Conservation (phyloP, 2,113 vertebrate species). For the Etheostoma cragini region DNA sequence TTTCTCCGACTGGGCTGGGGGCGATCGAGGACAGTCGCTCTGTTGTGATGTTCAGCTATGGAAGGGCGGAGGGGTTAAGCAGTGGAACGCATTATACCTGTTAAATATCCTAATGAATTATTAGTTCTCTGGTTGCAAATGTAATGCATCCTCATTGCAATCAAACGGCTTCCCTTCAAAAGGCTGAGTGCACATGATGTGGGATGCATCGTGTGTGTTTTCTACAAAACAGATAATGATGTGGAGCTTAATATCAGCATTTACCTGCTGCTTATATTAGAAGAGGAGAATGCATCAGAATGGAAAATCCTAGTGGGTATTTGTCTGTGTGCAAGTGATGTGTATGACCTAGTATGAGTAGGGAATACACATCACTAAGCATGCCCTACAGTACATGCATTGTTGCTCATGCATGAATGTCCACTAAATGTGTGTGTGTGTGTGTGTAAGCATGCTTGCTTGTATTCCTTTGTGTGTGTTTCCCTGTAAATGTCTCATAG, state of each 20-base stretch:
- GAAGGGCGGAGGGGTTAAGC: conserved; percentile 24
- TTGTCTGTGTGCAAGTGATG: not conserved
- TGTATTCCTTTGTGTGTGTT: not conserved
- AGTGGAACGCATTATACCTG: conserved; percentile 24
- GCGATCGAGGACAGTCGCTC: not conserved
- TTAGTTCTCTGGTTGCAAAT: conserved; percentile 15
- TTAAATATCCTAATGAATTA: conserved; percentile 44
- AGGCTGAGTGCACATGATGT: not conserved
- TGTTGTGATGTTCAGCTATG: conserved; percentile 3
- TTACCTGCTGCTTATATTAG: conserved; percentile 10
- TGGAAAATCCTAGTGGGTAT: not conserved
- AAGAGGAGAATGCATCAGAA: conserved; percentile 5
- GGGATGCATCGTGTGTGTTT: conserved; percentile 3
- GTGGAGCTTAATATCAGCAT: conserved; percentile 20
- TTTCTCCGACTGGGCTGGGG: not conserved
- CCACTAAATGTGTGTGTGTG: not conserved
- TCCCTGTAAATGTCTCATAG: not conserved
- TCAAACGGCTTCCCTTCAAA: conserved; percentile 28
- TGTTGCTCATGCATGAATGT: conserved; percentile 2
- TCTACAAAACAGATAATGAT: not conserved
- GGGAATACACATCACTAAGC: too few relatives aligned
- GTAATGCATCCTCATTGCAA: conserved; percentile 21
- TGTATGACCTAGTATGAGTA: too few relatives aligned
- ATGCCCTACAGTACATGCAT: not conserved
- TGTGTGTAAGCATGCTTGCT: not conserved